Evolutionary conservation across 2,113 vertebrate species (phyloP).

Genomic region (Pygoscelis antarcticus): DNA sequence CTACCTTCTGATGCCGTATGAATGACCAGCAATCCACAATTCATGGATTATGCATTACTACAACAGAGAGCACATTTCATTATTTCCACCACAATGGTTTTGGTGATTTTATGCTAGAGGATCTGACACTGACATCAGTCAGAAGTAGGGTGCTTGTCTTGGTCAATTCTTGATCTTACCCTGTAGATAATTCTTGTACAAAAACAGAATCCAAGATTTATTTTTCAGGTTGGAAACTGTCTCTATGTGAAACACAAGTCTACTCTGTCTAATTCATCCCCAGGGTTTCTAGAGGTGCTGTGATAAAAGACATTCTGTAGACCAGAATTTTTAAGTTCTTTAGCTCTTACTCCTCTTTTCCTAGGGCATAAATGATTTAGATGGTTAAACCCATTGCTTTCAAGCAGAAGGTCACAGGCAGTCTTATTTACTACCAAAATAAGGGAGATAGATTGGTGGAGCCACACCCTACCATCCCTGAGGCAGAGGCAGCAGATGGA

Average conservation of each 20-base stretch:
- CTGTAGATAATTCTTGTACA: not conserved
- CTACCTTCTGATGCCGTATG: not conserved
- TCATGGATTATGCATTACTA: not conserved
- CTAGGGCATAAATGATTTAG: not conserved
- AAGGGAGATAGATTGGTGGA: no score
- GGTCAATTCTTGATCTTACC: not conserved
- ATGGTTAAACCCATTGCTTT: not conserved
- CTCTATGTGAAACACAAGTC: not conserved
- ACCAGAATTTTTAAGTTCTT: not conserved
- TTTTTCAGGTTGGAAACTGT: not conserved
- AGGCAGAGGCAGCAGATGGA: no score
- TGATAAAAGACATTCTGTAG: not conserved
- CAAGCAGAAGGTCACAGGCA: not conserved
- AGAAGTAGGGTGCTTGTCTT: not conserved
- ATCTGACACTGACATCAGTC: not conserved
- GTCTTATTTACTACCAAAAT: not conserved
- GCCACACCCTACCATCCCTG: no score
- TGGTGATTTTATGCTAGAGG: not conserved
- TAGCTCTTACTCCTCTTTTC: not conserved
- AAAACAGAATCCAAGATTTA: not conserved
- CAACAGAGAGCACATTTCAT: not conserved
- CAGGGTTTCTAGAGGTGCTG: not conserved
- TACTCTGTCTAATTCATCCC: not conserved
- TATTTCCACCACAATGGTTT: not conserved
- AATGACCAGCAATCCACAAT: not conserved